phyloP scores from a whole-genome alignment of 2,888 invertebrate species.

The Drosophila putrida region DNA sequence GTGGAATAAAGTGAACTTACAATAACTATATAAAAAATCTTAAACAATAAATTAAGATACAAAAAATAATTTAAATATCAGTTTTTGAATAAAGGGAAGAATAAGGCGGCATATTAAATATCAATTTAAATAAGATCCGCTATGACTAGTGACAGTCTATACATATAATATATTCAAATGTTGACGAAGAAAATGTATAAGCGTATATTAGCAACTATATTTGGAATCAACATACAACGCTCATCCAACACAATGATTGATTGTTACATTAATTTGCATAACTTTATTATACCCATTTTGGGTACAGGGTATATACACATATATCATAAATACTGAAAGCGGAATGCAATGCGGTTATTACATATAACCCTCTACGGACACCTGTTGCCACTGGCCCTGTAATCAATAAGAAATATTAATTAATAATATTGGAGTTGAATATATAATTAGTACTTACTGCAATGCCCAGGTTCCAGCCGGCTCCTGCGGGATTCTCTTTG shows the following conservation, averaged over 20 bases:
- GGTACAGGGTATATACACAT: conserved; percentile 29
- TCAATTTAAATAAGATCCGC: background rate
- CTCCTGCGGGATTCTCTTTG: conserved; percentile 90
- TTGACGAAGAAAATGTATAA: background rate
- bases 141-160: background rate
- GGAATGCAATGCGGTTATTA: conserved; percentile 60
- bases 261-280: conserved; percentile 9
- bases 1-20: no score
- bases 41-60: background rate
- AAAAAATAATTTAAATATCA: conserved; percentile 14
- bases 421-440: background rate
- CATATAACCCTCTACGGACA: conserved; percentile 83
- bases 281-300: conserved; percentile 5
- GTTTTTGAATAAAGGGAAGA: background rate
- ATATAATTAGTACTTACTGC: conserved; percentile 63
- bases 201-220: conserved; percentile 8
- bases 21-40: background rate
- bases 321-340: conserved; percentile 54
- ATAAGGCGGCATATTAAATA: no score
- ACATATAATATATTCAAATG: background rate
- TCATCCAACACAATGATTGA: conserved; percentile 1
- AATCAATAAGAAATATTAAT: conserved; percentile 62
- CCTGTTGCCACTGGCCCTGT: conserved; percentile 87
- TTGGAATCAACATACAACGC: conserved; percentile 1
- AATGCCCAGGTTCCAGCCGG: conserved; percentile 92